Evolutionary conservation across 2,797 vertebrate genomes (phyloP).

Genomic region (Phoxinus dragarum): DNA sequence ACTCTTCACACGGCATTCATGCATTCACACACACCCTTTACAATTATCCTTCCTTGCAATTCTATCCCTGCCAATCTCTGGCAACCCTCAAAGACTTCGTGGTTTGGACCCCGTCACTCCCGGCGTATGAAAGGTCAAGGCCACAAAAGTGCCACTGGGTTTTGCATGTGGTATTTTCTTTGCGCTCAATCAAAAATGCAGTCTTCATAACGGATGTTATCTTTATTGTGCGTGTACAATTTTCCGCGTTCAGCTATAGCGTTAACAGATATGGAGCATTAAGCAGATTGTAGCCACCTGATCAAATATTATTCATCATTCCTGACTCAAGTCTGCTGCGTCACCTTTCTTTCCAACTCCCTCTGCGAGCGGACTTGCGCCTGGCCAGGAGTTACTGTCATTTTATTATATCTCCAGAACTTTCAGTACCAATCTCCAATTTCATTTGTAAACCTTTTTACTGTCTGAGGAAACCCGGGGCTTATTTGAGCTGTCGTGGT

Average conservation of each 20-base stretch:
- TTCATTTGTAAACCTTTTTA: constrained; percentile 7
- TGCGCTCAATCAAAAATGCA: not conserved
- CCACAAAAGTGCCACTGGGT: not conserved
- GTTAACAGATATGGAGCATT: constrained; percentile 32
- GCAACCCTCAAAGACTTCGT: constrained; percentile 1
- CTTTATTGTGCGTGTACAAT: not conserved
- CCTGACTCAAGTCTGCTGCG: constrained; percentile 48
- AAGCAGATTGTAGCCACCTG: constrained; percentile 54
- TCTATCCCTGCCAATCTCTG: constrained; percentile 30
- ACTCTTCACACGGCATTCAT: constrained; percentile 1
- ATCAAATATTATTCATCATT: constrained; percentile 62
- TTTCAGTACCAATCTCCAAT: constrained; percentile 4
- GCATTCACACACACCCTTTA: not conserved
- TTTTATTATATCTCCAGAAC: constrained; percentile 37
- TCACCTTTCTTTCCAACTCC: constrained; percentile 44
- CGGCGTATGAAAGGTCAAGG: constrained; percentile 12
- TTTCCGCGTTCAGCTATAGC: not conserved
- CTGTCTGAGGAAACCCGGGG: not conserved
- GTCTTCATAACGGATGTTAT: not conserved
- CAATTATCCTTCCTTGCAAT: constrained; percentile 21
- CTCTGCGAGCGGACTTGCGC: not conserved
- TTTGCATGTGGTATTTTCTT: constrained; percentile 12
- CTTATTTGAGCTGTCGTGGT: not conserved
- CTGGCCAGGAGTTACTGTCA: constrained; percentile 30
- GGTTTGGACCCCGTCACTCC: not conserved